Evolutionary conservation across 1,140 invertebrate species (phyloP), one percentile per base, ranked within the genome.

Genomic region (Saccostrea cuccullata): DNA sequence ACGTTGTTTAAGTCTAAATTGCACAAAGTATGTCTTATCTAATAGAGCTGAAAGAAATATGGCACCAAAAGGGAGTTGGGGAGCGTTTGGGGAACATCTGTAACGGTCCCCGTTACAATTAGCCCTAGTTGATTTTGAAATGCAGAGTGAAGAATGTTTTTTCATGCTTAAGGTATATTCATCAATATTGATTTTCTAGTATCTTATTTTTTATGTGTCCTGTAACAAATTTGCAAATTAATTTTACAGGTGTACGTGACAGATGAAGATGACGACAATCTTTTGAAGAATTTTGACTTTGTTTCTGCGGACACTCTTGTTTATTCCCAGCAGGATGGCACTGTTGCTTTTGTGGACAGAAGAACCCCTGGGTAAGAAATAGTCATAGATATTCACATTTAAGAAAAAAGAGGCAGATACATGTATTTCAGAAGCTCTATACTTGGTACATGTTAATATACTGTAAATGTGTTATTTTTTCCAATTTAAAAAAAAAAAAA

Each of bases 231-330:
- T 60, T 60, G 9, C 1, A 4, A 60, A 11, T 60, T 1, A 0
- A 0, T 20, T 60, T 60, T 60, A 0, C 58, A 20, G 58, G 58
- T 77, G 11, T 77, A 77, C 36, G 20, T 26, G 30, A 77, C 70
- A 77, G 23, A 30, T 77, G 70, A 77, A 36, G 70, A 77, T 15
- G 89, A 93, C 12, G 91, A 92, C 58, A 90, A 91, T 60, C 86
- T 93, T 56, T 90, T 93, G 47, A 88, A 92, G 11, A 92, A 91
- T 40, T 94, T 94, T 91, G 89, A 90, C 84, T 94, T 93, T 83
- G 23, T 90, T 26, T 88, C 89, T 15, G 87, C 90, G n/a, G 58
- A 92, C 23, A 90, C 91, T 9, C 12, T 94, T 84, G 55, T 93
- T 8, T 91, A 94, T 30, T 91, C 93, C 40, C 92, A 93, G 82